Conservation (phyloP, 2,888 invertebrate species). For the Erebia aethiops region DNA sequence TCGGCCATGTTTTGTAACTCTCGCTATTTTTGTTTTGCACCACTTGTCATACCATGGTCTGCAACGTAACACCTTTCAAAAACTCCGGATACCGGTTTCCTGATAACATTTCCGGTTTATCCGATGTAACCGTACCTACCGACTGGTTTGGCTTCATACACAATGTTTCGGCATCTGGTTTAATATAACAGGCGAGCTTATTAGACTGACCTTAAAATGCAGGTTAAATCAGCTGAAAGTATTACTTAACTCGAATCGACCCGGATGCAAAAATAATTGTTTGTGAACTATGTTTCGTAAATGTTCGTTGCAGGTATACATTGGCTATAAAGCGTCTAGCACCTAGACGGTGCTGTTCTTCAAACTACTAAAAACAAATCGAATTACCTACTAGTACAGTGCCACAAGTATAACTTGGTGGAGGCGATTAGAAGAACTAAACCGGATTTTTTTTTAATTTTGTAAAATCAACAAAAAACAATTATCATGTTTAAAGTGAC, state of each 20-base stretch:
- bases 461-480: too few species aligned
- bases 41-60: conserved; percentile 27
- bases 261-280: conserved; percentile 37
- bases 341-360: conserved; percentile 1
- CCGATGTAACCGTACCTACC: conserved; percentile 41
- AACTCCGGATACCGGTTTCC: conserved; percentile 59
- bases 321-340: conserved; percentile 4
- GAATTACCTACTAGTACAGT: neutral
- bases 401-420: too few species aligned
- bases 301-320: conserved; percentile 2
- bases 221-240: conserved; percentile 30
- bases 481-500: too few species aligned
- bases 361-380: too few species aligned
- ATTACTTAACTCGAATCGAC: conserved; percentile 44
- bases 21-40: conserved; percentile 19
- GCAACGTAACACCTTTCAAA: conserved; percentile 65
- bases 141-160: conserved; percentile 30
- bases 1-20: conserved; percentile 12
- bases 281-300: conserved; percentile 25
- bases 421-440: too few species aligned
- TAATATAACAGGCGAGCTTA: conserved; percentile 22
- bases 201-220: conserved; percentile 33
- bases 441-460: too few species aligned
- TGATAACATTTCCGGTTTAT: conserved; percentile 60
- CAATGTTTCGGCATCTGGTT: conserved; percentile 31